phyloP scores from a whole-genome alignment of 2,888 invertebrate species.

The Rhagium mordax region DNA sequence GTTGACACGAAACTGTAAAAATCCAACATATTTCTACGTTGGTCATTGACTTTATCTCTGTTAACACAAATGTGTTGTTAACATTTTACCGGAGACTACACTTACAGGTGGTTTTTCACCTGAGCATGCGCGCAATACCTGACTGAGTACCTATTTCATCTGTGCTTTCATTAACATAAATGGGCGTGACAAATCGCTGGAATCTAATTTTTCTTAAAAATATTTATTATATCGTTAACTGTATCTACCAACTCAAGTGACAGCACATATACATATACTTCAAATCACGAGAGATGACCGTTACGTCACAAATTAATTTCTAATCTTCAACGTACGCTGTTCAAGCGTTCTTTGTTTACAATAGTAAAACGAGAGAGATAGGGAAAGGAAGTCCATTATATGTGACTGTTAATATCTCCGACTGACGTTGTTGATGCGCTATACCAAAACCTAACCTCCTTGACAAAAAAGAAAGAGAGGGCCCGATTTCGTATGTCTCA shows the following conservation, averaged over 20 bases:
- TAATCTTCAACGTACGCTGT: too few species aligned
- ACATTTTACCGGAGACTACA: slow-evolving; percentile 36
- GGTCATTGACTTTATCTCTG: slow-evolving; percentile 51
- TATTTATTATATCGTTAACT: not conserved
- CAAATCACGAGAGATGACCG: too few species aligned
- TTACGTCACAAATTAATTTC: too few species aligned
- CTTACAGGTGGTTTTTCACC: slow-evolving; percentile 48
- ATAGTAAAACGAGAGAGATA: too few species aligned
- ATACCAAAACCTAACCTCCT: too few species aligned
- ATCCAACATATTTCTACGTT: slow-evolving; percentile 50
- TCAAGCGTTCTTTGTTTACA: too few species aligned
- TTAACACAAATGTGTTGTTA: slow-evolving; percentile 32
- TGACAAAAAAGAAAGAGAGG: too few species aligned
- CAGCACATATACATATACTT: too few species aligned
- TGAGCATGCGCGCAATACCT: slow-evolving; percentile 42
- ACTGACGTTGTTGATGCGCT: too few species aligned
- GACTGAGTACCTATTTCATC: slow-evolving; percentile 26
- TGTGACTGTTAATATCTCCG: too few species aligned
- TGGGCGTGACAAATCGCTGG: slow-evolving; percentile 20
- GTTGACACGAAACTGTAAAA: slow-evolving; percentile 50
- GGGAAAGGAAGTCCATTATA: too few species aligned
- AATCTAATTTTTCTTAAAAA: not conserved
- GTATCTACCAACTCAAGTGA: not conserved
- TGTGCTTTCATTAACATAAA: slow-evolving; percentile 21
- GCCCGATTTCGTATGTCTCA: too few species aligned